phyloP scores from a whole-genome alignment of 2,888 invertebrate genomes.

The Tetranychus piercei region DNA sequence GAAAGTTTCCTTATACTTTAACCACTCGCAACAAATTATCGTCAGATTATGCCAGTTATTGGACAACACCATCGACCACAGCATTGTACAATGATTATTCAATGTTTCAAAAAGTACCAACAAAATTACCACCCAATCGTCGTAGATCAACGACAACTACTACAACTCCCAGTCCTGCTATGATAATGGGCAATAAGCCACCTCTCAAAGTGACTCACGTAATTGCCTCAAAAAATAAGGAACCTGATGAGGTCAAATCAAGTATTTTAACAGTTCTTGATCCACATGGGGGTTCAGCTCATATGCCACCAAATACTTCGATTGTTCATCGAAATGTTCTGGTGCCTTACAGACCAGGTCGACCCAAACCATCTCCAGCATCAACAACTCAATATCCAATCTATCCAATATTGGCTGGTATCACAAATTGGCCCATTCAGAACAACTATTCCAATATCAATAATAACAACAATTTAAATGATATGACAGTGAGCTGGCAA shows the following conservation, averaged over 20 bases:
- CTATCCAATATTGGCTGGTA: constrained; percentile 19
- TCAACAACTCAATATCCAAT: constrained; percentile 19
- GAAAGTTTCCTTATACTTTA: neutral
- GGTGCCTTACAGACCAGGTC: constrained; percentile 23
- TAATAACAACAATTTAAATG: constrained; percentile 3
- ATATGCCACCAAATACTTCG: constrained; percentile 23
- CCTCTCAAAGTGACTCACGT: neutral
- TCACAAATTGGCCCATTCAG: constrained; percentile 16
- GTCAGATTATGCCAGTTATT: constrained; percentile 6
- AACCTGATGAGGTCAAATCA: constrained; percentile 23
- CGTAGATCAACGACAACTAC: neutral
- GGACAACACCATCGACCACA: constrained; percentile 8
- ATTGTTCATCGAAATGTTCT: constrained; percentile 25
- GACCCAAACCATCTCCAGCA: constrained; percentile 18
- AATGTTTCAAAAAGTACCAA: neutral
- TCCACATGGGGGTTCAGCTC: constrained; percentile 16
- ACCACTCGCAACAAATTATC: constrained; percentile 1
- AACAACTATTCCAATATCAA: neutral
- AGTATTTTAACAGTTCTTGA: constrained; percentile 23
- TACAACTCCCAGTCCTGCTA: neutral
- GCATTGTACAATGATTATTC: neutral
- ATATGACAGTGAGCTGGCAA: neutral
- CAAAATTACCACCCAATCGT: neutral
- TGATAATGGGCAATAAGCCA: neutral
- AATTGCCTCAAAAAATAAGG: constrained; percentile 14